These are phyloP conservation scores for Florisuga fusca DNA, from an alignment of 2,797 vertebrate genomes.

Conservation along the genomic window DNA sequence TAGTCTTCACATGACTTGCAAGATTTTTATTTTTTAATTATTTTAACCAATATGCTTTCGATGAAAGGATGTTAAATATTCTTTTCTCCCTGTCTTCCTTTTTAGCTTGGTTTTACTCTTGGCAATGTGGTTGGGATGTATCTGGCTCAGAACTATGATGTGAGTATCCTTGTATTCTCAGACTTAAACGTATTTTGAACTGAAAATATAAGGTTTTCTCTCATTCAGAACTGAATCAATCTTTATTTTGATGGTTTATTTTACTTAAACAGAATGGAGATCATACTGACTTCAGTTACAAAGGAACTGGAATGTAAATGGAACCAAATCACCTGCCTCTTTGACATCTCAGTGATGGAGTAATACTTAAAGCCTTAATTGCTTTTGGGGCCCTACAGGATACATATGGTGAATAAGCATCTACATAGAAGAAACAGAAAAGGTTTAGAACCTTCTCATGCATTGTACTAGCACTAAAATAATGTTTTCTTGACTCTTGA, in stretches of 20 bases:
- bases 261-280: not conserved
- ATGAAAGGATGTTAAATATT: not conserved
- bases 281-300: not conserved
- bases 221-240: not conserved
- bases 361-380: not conserved
- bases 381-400: not conserved
- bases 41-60: not conserved
- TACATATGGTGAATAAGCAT: not conserved
- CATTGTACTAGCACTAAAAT: not conserved
- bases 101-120: slow-evolving; percentile 93
- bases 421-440: not conserved
- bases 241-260: not conserved
- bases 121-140: slow-evolving; percentile 98
- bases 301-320: not conserved
- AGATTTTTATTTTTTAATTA: not conserved
- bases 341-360: not conserved
- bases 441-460: not conserved
- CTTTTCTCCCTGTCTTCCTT: slow-evolving; percentile 25
- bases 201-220: not conserved
- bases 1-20: not conserved
- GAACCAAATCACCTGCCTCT: not conserved
- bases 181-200: not conserved
- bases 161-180: slow-evolving; percentile 65
- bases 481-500: not conserved
- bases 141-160: slow-evolving; percentile 97